These are phyloP conservation scores for Menidia beryllina DNA, from an alignment of 2,113 vertebrate genomes.

Conservation along the genomic window DNA sequence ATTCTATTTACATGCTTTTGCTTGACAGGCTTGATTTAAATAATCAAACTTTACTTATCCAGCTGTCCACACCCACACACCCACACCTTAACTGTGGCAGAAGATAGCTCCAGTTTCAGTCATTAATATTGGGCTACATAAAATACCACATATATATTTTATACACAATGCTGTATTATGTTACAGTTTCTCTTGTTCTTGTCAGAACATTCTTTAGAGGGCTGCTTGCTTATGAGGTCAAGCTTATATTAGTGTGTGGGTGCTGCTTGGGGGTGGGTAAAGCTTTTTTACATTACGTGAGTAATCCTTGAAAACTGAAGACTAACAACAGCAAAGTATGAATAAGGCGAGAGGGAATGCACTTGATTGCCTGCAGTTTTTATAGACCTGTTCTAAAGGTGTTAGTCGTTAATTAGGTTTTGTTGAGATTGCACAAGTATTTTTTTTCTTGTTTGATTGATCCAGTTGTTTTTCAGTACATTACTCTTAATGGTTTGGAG, in stretches of 20 bases:
- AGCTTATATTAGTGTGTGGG: constrained; percentile 13
- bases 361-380: not conserved
- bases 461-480: not conserved
- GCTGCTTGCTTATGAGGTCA: not conserved
- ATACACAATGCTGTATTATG: too few relatives aligned
- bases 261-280: not conserved
- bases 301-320: not conserved
- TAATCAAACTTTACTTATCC: too few relatives aligned
- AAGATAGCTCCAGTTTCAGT: too few relatives aligned
- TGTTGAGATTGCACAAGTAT: not conserved
- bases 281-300: constrained; percentile 1
- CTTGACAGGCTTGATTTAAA: too few relatives aligned
- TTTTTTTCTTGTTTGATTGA: constrained; percentile 11
- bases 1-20: too few relatives aligned
- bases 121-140: too few relatives aligned
- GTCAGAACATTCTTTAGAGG: not conserved
- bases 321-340: not conserved
- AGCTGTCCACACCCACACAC: too few relatives aligned
- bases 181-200: too few relatives aligned
- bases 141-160: too few relatives aligned
- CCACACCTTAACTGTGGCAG: too few relatives aligned
- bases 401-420: not conserved
- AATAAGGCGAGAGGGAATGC: not conserved
- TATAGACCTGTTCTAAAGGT: not conserved
- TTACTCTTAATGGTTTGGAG: constrained; percentile 2